These are phyloP conservation scores for Ridgeia piscesae DNA, from an alignment of 1,140 invertebrate genomes.

Conservation along the genomic window DNA sequence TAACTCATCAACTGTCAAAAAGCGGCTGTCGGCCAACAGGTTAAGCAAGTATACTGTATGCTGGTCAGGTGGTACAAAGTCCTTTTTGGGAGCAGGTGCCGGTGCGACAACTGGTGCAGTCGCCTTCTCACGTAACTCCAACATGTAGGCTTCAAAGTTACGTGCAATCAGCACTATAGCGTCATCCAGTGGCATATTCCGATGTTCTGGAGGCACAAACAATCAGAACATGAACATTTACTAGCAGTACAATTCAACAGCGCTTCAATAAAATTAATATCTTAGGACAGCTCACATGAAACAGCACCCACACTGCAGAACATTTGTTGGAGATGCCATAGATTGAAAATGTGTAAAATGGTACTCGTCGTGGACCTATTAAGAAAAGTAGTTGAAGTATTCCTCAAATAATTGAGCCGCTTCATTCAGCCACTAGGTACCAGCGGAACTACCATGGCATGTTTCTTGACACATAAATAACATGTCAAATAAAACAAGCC, in stretches of 20 bases:
- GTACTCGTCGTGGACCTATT: background rate
- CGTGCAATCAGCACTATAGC: slow-evolving; percentile 76
- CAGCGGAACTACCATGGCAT: no score
- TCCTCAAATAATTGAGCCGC: no score
- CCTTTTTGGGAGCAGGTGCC: slow-evolving; percentile 7
- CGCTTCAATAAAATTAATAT: background rate
- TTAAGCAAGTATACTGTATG: slow-evolving; percentile 71
- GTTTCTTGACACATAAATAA: no score
- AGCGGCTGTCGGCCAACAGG: slow-evolving; percentile 76
- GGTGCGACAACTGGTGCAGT: slow-evolving; percentile 23
- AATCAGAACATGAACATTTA: background rate
- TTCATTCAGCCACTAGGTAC: no score
- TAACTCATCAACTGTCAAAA: slow-evolving; percentile 78
- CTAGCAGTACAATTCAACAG: background rate
- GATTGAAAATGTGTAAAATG: background rate
- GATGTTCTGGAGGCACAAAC: slow-evolving; percentile 69
- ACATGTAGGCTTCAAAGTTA: slow-evolving; percentile 78
- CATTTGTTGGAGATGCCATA: background rate
- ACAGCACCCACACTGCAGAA: background rate
- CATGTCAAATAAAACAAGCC: no score
- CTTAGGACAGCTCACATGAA: slow-evolving; percentile 24
- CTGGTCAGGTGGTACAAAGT: slow-evolving; percentile 37
- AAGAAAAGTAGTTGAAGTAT: no score
- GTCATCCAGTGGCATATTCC: slow-evolving; percentile 93
- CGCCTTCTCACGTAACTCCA: slow-evolving; percentile 42